phyloP scores from a whole-genome alignment of 2,113 vertebrate genomes.

The Oryzias curvinotus region DNA sequence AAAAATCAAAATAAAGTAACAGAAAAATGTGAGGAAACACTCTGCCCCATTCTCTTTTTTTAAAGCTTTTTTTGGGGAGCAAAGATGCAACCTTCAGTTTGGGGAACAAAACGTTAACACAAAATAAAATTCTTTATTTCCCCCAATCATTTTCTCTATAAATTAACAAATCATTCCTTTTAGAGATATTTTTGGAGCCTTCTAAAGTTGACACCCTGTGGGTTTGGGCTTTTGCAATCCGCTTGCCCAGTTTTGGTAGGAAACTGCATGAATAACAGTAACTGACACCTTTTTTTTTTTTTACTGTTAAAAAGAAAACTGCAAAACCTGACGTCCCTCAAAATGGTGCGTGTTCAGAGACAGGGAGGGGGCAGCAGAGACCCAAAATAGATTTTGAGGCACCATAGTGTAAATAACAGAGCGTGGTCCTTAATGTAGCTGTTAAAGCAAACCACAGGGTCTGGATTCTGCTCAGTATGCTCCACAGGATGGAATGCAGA shows the following conservation, averaged over 20 bases:
- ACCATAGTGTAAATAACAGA: slow-evolving; percentile 30
- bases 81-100: no score
- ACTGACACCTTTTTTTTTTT: neutral
- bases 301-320: neutral
- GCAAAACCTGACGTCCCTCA: slow-evolving; percentile 12
- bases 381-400: slow-evolving; percentile 46
- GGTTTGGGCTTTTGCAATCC: neutral
- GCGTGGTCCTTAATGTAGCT: slow-evolving; percentile 31
- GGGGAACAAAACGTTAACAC: no score
- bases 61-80: no score
- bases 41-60: no score
- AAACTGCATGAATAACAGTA: no score
- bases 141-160: no score
- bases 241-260: neutral
- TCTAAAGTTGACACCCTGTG: no score
- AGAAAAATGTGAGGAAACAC: no score
- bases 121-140: no score
- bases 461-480: slow-evolving; percentile 27
- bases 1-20: no score
- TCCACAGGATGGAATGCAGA: slow-evolving; percentile 17
- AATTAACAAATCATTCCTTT: no score
- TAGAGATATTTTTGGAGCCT: no score
- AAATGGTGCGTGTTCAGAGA: slow-evolving; percentile 39
- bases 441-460: slow-evolving; percentile 31
- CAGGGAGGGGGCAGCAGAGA: slow-evolving; percentile 67